These are phyloP conservation scores for human (Homo sapiens) DNA, from an alignment of 2,113 vertebrate genomes.

Conservation along the genomic window DNA sequence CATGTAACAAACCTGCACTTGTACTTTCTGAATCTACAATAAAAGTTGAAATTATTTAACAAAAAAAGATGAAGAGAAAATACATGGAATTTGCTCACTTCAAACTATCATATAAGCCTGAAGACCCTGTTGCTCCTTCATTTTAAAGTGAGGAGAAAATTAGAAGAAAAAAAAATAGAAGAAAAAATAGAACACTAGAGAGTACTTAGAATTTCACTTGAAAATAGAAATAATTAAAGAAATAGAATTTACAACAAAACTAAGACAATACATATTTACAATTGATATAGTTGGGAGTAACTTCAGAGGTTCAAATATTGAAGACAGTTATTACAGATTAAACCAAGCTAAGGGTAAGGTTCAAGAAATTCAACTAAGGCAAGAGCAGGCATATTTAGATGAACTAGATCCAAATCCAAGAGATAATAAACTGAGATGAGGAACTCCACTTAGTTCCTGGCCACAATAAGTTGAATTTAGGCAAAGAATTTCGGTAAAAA, in stretches of 20 bases:
- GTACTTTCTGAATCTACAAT: no score
- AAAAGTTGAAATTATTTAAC: no score
- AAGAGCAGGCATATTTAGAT: neutral
- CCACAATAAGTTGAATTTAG: neutral
- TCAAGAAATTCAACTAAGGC: neutral
- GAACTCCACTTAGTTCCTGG: neutral
- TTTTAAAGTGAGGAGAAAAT: constrained; percentile 33
- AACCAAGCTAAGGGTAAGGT: neutral
- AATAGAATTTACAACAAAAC: constrained; percentile 18
- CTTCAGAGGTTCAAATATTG: neutral
- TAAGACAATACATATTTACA: neutral
- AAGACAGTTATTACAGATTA: neutral
- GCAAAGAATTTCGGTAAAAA: neutral
- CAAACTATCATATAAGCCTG: neutral
- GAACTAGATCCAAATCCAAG: neutral
- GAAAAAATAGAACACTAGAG: neutral
- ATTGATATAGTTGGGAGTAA: constrained; percentile 10
- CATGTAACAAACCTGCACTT: no score
- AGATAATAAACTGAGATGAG: neutral
- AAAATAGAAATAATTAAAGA: neutral
- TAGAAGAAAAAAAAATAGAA: neutral
- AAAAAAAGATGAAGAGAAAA: neutral
- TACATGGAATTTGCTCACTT: constrained; percentile 10
- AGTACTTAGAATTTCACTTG: neutral
- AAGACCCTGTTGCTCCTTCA: neutral